Evolutionary conservation across 2,113 vertebrate genomes (phyloP).

Genomic region (Opisthocomus hoazin): DNA sequence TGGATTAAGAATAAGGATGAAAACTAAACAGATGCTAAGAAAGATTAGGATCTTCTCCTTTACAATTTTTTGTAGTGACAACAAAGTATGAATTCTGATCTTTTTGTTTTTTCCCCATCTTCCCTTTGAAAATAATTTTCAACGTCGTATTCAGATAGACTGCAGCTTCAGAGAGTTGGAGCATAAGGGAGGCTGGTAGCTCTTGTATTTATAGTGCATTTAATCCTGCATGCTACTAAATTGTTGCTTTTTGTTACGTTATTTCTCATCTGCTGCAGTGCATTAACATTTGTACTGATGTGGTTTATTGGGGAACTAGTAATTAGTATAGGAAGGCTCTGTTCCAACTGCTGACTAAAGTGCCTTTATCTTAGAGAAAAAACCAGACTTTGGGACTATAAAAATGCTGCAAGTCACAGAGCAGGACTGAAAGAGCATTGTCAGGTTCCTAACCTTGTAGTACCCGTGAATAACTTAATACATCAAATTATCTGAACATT

Average conservation of each 20-base stretch:
- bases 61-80: not conserved
- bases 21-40: not conserved
- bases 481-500: accelerated
- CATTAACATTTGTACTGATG: not conserved
- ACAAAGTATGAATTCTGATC: not conserved
- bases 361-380: not conserved
- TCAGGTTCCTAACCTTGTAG: not conserved
- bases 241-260: not conserved
- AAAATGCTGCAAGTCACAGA: not conserved
- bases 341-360: not conserved
- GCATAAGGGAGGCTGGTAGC: not conserved
- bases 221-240: not conserved
- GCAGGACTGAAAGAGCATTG: not conserved
- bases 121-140: not conserved
- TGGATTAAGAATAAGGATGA: not conserved
- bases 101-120: not conserved
- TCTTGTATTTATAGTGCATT: not conserved
- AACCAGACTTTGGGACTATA: not conserved
- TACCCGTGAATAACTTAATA: accelerated
- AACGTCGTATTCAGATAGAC: not conserved
- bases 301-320: not conserved
- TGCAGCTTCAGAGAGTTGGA: not conserved
- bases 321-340: not conserved
- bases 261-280: not conserved
- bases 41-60: not conserved